phyloP scores from a whole-genome alignment of 2,113 vertebrate genomes.

The Chloropsis hardwickii region DNA sequence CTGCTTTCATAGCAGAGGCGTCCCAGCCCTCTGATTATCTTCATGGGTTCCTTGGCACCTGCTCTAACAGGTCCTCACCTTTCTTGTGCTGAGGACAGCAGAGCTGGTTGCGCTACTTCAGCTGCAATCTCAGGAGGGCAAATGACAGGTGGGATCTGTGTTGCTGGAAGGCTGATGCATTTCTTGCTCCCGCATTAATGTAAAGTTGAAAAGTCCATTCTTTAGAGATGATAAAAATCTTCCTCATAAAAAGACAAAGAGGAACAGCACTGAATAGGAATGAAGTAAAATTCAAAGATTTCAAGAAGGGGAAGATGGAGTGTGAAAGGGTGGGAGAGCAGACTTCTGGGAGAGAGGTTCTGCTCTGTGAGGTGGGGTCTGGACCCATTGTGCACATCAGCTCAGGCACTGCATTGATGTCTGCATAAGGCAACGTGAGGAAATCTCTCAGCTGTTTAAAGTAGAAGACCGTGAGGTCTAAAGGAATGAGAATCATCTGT shows the following conservation, averaged over 20 bases:
- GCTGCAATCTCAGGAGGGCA: fast-evolving
- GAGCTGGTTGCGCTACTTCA: neutral
- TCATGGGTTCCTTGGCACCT: neutral
- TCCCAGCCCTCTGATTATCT: neutral
- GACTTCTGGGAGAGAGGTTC: neutral
- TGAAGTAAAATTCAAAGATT: neutral
- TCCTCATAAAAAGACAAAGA: neutral
- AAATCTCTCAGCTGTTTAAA: neutral
- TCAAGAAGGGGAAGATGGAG: neutral
- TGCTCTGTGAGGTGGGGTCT: neutral
- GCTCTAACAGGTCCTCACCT: neutral
- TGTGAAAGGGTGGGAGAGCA: neutral
- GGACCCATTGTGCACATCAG: neutral
- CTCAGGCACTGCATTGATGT: neutral
- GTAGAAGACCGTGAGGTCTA: neutral
- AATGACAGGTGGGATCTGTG: neutral
- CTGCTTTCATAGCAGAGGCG: neutral
- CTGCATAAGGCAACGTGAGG: neutral
- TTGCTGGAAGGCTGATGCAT: neutral
- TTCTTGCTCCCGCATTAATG: neutral
- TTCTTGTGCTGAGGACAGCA: neutral
- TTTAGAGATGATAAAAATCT: neutral
- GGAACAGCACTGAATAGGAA: neutral
- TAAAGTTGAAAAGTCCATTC: neutral
- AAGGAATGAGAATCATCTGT: neutral